phyloP scores from a whole-genome alignment of 2,888 invertebrate species.

The Eurois occulta region DNA sequence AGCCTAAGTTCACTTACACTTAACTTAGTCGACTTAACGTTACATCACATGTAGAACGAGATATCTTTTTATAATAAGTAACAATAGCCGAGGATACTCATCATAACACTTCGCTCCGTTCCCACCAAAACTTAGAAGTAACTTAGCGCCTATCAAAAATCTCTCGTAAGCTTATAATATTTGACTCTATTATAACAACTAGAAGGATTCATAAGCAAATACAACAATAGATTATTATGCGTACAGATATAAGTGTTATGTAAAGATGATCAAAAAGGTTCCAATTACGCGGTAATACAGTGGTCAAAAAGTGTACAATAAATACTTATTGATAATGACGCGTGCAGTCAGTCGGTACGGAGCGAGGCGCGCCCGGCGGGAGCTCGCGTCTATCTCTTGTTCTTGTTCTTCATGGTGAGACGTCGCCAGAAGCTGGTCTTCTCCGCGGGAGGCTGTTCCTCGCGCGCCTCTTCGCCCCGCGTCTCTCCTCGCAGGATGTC shows the following conservation, averaged over 20 bases:
- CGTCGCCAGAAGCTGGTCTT: constrained; percentile 93
- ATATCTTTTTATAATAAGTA: constrained; percentile 85
- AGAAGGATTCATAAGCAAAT: constrained; percentile 64
- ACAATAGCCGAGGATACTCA: constrained; percentile 81
- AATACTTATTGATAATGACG: constrained; percentile 60
- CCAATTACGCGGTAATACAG: constrained; percentile 49
- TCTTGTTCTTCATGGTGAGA: constrained; percentile 93
- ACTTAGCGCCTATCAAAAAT: constrained; percentile 62
- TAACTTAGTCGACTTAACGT: constrained; percentile 86
- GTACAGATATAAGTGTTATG: constrained; percentile 59
- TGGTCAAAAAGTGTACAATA: constrained; percentile 67
- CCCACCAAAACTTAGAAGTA: constrained; percentile 71
- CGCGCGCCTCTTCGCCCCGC: constrained; percentile 84
- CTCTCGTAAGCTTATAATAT: constrained; percentile 66
- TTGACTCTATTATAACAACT: constrained; percentile 64
- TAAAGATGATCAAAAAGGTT: constrained; percentile 65
- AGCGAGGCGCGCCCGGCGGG: constrained; percentile 72
- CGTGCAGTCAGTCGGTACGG: constrained; percentile 70
- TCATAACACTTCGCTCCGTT: constrained; percentile 77
- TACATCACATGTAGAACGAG: constrained; percentile 90
- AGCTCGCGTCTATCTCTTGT: constrained; percentile 90
- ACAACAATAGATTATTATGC: constrained; percentile 66
- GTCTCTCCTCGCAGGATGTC: constrained; percentile 92
- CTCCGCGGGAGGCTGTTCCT: constrained; percentile 88
- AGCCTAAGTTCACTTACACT: constrained; percentile 78